These are phyloP conservation scores for Drosophila multiciliata DNA, from an alignment of 2,888 invertebrate genomes.

Conservation along the genomic window DNA sequence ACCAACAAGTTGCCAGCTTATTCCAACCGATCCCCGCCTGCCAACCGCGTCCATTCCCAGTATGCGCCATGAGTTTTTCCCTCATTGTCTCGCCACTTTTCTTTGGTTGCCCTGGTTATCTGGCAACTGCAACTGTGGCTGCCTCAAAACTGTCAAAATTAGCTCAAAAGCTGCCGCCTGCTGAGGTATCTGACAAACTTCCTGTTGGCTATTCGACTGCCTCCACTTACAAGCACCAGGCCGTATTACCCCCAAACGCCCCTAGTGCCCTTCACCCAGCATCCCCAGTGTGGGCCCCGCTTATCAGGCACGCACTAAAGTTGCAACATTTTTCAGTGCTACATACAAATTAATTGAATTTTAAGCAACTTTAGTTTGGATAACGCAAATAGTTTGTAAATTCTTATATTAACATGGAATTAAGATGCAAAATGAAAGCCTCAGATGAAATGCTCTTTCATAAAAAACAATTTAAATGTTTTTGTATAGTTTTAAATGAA, in stretches of 20 bases:
- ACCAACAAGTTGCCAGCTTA: slow-evolving; percentile 7
- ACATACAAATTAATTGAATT: slow-evolving; percentile 77
- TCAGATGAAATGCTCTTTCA: slow-evolving; percentile 17
- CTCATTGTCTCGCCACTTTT: slow-evolving; percentile 50
- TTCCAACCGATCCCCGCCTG: not conserved
- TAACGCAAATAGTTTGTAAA: slow-evolving; percentile 61
- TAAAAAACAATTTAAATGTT: not conserved
- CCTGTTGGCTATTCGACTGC: slow-evolving; percentile 21
- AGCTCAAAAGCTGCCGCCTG: slow-evolving; percentile 54
- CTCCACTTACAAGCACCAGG: slow-evolving; percentile 1
- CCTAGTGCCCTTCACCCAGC: not conserved
- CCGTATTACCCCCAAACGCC: not conserved
- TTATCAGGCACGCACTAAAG: slow-evolving; percentile 66
- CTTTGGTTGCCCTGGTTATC: slow-evolving; percentile 70
- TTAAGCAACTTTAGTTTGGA: slow-evolving; percentile 66
- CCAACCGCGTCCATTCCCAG: not conserved
- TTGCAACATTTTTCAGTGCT: slow-evolving; percentile 70
- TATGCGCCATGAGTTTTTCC: not conserved
- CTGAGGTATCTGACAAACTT: slow-evolving; percentile 53
- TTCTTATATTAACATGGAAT: slow-evolving; percentile 55
- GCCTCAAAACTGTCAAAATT: slow-evolving; percentile 71
- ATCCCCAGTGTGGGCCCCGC: slow-evolving; percentile 15
- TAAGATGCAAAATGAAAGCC: not conserved
- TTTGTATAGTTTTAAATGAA: not conserved
- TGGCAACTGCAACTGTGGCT: slow-evolving; percentile 51